These are phyloP conservation scores for Ceratina japonica DNA, from an alignment of 1,140 invertebrate genomes.

Conservation along the genomic window DNA sequence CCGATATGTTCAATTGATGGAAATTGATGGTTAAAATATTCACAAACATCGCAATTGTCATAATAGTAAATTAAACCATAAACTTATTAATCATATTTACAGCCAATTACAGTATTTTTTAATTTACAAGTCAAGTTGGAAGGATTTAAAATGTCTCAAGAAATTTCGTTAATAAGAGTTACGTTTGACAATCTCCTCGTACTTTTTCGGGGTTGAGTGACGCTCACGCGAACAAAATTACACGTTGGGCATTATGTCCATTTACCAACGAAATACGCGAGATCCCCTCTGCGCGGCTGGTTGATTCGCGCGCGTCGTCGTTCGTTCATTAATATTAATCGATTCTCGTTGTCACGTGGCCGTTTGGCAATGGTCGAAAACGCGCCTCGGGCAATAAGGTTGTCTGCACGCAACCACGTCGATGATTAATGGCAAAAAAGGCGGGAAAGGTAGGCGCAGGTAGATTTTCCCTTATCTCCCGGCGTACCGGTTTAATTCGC, in stretches of 20 bases:
- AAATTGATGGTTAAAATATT: neutral
- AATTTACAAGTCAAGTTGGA: too few species aligned
- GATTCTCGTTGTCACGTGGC: slow-evolving; percentile 55
- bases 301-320: slow-evolving; percentile 55
- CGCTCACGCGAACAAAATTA: slow-evolving; percentile 5
- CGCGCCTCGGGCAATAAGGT: slow-evolving; percentile 31
- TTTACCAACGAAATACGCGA: slow-evolving; percentile 21
- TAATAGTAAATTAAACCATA: too few species aligned
- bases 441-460: slow-evolving; percentile 43
- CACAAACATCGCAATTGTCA: too few species aligned
- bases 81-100: too few species aligned
- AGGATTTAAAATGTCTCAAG: too few species aligned
- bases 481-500: slow-evolving; percentile 6
- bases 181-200: too few species aligned
- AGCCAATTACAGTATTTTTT: too few species aligned
- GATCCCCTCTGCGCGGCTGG: slow-evolving; percentile 30
- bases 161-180: too few species aligned
- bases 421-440: slow-evolving; percentile 62
- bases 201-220: neutral
- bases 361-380: slow-evolving; percentile 60
- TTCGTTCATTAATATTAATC: slow-evolving; percentile 67
- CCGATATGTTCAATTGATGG: neutral
- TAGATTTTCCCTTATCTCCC: slow-evolving; percentile 59
- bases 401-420: slow-evolving; percentile 36
- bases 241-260: slow-evolving; percentile 20